A percentile compares a stretch with the other conserved stretches of the same genome.
These are phyloP conservation scores for Chrysaora quinquecirrha DNA, from an alignment of 30 jellyfish, hydroid and myxozoan species.

Conservation along the genomic window DNA sequence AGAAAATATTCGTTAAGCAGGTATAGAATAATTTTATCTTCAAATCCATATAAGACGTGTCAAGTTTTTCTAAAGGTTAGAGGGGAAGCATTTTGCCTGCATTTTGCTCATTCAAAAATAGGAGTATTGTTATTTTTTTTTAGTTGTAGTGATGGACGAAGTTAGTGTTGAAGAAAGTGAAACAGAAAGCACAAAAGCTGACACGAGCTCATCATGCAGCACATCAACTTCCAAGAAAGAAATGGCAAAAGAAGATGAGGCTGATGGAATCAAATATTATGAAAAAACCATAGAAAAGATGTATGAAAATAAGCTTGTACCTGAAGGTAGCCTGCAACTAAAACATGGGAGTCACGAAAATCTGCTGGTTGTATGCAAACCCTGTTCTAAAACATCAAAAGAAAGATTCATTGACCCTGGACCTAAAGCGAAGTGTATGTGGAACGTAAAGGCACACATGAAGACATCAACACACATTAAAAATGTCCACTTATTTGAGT, in stretches of 20 bases:
- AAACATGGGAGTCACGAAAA: not conserved
- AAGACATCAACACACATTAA: not conserved
- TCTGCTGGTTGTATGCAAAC: not conserved
- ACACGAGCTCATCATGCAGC: not conserved
- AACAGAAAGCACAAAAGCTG: not conserved
- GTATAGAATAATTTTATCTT: not conserved
- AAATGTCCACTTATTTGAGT: not conserved
- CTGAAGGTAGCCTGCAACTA: not conserved
- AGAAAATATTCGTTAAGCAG: not conserved
- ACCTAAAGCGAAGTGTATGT: not conserved
- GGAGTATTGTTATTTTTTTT: not conserved
- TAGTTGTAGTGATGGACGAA: not conserved
- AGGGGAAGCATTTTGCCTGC: too few relatives aligned
- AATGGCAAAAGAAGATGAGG: not conserved
- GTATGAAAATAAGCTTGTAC: not conserved
- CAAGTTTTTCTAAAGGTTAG: too few relatives aligned
- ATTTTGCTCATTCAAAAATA: too few relatives aligned
- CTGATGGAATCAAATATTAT: not conserved
- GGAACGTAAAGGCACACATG: conserved; percentile 12
- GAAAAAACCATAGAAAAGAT: not conserved
- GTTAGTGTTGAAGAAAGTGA: not conserved
- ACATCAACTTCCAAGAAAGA: too few relatives aligned
- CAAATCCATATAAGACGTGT: too few relatives aligned
- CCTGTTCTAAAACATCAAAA: not conserved
- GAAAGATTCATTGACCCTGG: conserved; percentile 10